phyloP scores from a whole-genome alignment of 2,888 invertebrate genomes.

The Trisateles emortualis region DNA sequence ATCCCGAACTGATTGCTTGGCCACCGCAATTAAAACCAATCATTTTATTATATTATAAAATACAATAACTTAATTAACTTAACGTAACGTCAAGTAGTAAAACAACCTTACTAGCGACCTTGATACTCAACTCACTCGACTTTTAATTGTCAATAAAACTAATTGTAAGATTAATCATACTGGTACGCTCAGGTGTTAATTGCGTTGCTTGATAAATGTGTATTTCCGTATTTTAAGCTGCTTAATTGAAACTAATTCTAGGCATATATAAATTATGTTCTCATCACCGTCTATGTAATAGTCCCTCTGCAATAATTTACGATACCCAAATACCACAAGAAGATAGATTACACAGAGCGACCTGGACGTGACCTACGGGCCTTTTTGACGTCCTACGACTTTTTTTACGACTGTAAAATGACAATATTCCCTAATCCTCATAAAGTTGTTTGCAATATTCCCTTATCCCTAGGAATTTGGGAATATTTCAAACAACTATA shows the following conservation, averaged over 20 bases:
- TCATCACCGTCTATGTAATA: not conserved
- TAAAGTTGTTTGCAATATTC: too few species aligned
- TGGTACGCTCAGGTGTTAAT: slow-evolving; percentile 15
- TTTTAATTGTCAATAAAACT: slow-evolving; percentile 43
- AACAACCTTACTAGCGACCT: slow-evolving; percentile 23
- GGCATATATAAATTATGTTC: slow-evolving; percentile 5
- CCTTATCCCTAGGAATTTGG: too few species aligned
- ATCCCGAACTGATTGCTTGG: slow-evolving; percentile 20
- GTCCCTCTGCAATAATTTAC: not conserved
- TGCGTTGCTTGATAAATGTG: slow-evolving; percentile 14
- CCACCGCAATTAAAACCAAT: slow-evolving; percentile 21
- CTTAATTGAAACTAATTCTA: slow-evolving; percentile 4
- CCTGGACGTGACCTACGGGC: too few species aligned
- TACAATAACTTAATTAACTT: slow-evolving; percentile 11
- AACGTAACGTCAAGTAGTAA: slow-evolving; percentile 8
- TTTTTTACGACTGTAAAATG: too few species aligned
- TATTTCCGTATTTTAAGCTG: slow-evolving; percentile 6
- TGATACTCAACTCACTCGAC: slow-evolving; percentile 25
- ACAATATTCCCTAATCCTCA: too few species aligned
- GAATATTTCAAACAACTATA: too few species aligned
- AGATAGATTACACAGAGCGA: too few species aligned
- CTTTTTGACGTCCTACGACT: too few species aligned
- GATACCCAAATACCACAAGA: not conserved
- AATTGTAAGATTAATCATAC: slow-evolving; percentile 37
- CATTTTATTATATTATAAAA: slow-evolving; percentile 12